Evolutionary conservation across 2,888 invertebrate species (phyloP).

Genomic region (Morpho helenor): DNA sequence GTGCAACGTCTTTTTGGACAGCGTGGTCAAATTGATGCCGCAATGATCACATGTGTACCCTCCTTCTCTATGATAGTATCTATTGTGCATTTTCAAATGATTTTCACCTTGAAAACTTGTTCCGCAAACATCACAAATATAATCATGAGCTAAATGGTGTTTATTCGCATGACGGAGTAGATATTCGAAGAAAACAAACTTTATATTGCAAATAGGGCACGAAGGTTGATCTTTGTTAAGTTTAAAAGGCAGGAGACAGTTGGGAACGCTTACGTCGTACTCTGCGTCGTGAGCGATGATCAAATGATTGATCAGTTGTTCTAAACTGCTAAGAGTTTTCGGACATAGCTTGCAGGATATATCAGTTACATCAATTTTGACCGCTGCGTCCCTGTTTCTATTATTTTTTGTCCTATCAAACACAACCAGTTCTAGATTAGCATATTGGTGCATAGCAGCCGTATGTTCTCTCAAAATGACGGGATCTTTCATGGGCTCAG

Average conservation of each 20-base stretch:
- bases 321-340: conserved; percentile 46
- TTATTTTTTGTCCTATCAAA: conserved; percentile 65
- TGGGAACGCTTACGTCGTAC: conserved; percentile 62
- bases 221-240: conserved; percentile 60
- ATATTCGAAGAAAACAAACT: conserved; percentile 69
- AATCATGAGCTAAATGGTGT: conserved; percentile 64
- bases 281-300: conserved; percentile 70
- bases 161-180: conserved; percentile 66
- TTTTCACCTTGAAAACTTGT: conserved; percentile 72
- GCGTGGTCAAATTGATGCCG: conserved; percentile 64
- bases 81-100: conserved; percentile 68
- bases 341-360: conserved; percentile 60
- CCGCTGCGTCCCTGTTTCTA: conserved; percentile 65
- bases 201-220: conserved; percentile 63
- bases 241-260: conserved; percentile 65
- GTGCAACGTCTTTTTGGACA: conserved; percentile 66
- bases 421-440: conserved; percentile 59
- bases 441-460: conserved; percentile 46
- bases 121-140: conserved; percentile 69
- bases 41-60: conserved; percentile 68
- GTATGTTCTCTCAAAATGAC: conserved; percentile 54
- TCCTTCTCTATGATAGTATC: conserved; percentile 67
- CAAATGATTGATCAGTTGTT: conserved; percentile 63
- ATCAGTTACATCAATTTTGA: conserved; percentile 65
- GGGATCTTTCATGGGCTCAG: conserved; percentile 61